These are phyloP conservation scores for Eupithecia subumbrata DNA, from an alignment of 2,888 invertebrate species.

Conservation along the genomic window DNA sequence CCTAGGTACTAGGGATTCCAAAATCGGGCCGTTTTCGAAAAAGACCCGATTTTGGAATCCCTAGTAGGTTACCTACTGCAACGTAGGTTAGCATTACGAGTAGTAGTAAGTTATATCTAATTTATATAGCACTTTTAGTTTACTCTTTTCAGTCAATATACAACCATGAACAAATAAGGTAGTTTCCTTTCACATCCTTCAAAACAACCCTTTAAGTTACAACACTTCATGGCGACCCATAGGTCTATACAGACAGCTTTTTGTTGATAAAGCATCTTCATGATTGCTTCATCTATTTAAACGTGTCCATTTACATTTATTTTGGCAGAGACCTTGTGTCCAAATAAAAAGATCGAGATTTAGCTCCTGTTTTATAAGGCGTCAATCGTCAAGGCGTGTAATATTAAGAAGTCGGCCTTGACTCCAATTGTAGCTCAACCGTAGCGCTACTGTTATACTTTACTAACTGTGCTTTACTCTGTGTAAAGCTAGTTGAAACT, in stretches of 20 bases:
- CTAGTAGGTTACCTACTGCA: too few species aligned
- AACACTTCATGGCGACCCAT: too few species aligned
- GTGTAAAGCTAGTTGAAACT: neutral
- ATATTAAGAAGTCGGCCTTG: slow-evolving; percentile 41
- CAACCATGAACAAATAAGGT: too few species aligned
- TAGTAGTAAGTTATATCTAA: too few species aligned
- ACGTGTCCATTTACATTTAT: slow-evolving; percentile 10
- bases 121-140: too few species aligned
- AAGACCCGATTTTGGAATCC: too few species aligned
- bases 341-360: slow-evolving; percentile 17
- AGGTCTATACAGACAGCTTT: neutral
- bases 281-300: neutral
- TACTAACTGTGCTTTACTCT: slow-evolving; percentile 23
- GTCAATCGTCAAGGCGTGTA: slow-evolving; percentile 33
- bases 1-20: too few species aligned
- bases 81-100: too few species aligned
- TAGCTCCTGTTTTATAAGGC: slow-evolving; percentile 26
- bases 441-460: slow-evolving; percentile 31
- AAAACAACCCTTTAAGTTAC: too few species aligned
- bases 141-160: too few species aligned
- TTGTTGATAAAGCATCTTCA: neutral
- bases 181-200: too few species aligned
- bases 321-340: slow-evolving; percentile 20
- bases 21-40: too few species aligned
- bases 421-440: slow-evolving; percentile 35